Base-by-base conservation (phyloP, 2,888 invertebrate genomes). In the Dynastes tityus region DNA sequence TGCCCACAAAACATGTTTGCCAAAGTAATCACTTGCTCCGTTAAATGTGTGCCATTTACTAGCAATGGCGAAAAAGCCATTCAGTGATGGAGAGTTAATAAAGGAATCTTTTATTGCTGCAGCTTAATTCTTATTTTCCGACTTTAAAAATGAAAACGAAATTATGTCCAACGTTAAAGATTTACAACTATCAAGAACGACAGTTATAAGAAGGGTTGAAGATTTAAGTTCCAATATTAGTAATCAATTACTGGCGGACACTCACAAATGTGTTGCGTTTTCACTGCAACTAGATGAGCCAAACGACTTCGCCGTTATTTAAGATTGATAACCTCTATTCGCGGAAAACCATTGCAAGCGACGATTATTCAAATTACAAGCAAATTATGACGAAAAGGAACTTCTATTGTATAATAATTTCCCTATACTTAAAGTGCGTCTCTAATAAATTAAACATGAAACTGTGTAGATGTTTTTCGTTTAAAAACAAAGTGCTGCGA, bases 161-260 rank as follows among this genome's bases (percentile, higher is more conserved):
- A 32, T 32, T 2, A 32, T 32, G 32, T 55, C 13, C 55, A 55
- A 55, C 2, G 5, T 55, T 55, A 55, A n/a, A 55, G 4, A 55
- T n/a, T 55, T 55, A 55, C 55, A 55, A 55, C 55, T 55, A 16
- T 55, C 16, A 11, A 55, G 16, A n/a, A 55, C 55, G 55, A n/a
- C 2, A n/a, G 16, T 55, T 16, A 55, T n/a, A n/a, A n/a, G 55
- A 55, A 16, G 55, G 5, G n/a, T 55, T 55, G 16, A 55, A n/a
- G 55, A 55, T n/a, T 55, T 2, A 55, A 55, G 55, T 55, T 55
- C 55, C n/a, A 55, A 32, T 32, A 22, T 32, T 4, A 2, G 4
- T 32, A 32, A 4, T 32, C 32, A 32, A 55, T 6, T 55, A n/a
- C 13, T 55, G 13, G 5, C 16, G 16, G 55, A 5, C 16, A 1